Conservation (phyloP, 2,797 vertebrate species). For the Syndactyla subalaris region DNA sequence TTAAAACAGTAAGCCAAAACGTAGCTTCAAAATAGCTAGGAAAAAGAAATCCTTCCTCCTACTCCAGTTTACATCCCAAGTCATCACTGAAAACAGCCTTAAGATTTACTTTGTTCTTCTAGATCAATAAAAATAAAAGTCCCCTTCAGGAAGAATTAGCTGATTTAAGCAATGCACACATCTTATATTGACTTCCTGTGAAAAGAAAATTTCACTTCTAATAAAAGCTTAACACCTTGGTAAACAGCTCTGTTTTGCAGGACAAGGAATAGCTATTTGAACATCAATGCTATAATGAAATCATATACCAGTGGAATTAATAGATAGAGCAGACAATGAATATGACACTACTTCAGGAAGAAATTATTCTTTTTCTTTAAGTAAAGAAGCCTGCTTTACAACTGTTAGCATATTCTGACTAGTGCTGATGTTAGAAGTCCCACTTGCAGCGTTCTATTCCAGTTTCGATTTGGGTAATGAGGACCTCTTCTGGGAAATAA, state of each 20-base stretch:
- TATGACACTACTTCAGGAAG: not conserved
- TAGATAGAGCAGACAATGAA: not conserved
- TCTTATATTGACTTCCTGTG: not conserved
- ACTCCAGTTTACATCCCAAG: not conserved
- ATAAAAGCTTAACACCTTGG: not conserved
- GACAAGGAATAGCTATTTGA: not conserved
- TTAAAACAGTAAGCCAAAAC: not conserved
- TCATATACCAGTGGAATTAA: not conserved
- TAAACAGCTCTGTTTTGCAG: not conserved
- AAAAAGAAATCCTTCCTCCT: not conserved
- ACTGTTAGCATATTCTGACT: not conserved
- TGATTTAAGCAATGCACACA: not conserved
- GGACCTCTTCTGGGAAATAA: constrained; percentile 3
- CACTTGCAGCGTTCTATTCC: not conserved
- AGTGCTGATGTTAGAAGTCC: not conserved
- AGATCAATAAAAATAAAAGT: not conserved
- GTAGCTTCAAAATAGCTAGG: not conserved
- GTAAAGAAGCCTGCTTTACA: not conserved
- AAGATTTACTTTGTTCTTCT: not conserved
- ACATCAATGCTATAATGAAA: not conserved
- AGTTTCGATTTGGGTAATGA: not conserved
- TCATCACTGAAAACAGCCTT: not conserved
- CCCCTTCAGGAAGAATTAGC: not conserved
- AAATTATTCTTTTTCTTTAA: not conserved
- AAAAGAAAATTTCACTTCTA: not conserved